Conservation (phyloP, 2,113 vertebrate species). For the Gracilinanus agilis region DNA sequence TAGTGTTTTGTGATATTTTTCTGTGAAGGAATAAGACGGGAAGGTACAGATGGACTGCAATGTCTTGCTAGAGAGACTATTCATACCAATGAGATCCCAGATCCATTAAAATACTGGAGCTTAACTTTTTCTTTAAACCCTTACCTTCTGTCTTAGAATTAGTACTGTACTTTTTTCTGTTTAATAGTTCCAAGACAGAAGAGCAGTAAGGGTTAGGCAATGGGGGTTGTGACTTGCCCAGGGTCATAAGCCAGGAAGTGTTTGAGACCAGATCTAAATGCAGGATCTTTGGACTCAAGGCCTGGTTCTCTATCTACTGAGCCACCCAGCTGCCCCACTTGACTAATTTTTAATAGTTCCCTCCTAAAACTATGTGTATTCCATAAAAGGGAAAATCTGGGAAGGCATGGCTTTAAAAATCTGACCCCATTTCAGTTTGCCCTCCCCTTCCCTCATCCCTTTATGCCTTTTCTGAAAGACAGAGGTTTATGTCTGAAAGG, state of each 20-base stretch:
- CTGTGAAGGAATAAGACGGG: not conserved
- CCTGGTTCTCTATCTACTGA: too few species aligned
- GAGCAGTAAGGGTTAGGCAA: too few species aligned
- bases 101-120: not conserved
- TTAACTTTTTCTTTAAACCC: too few species aligned
- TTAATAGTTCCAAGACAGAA: too few species aligned
- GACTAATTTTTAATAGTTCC: constrained; percentile 30
- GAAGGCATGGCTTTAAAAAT: not conserved
- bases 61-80: not conserved
- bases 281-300: too few species aligned
- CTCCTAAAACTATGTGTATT: constrained; percentile 21
- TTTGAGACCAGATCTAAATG: too few species aligned
- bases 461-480: not conserved
- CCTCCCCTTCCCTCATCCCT: not conserved
- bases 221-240: too few species aligned
- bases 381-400: not conserved
- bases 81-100: not conserved
- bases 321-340: too few species aligned
- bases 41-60: not conserved
- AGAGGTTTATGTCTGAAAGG: not conserved
- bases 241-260: too few species aligned
- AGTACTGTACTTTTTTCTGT: too few species aligned
- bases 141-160: too few species aligned
- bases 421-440: not conserved
- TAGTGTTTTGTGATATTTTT: not conserved